Percentiles rank a stretch among this genome's conserved stretches.
Conservation (phyloP, 1,140 invertebrate species). For the Colletes latitarsis region DNA sequence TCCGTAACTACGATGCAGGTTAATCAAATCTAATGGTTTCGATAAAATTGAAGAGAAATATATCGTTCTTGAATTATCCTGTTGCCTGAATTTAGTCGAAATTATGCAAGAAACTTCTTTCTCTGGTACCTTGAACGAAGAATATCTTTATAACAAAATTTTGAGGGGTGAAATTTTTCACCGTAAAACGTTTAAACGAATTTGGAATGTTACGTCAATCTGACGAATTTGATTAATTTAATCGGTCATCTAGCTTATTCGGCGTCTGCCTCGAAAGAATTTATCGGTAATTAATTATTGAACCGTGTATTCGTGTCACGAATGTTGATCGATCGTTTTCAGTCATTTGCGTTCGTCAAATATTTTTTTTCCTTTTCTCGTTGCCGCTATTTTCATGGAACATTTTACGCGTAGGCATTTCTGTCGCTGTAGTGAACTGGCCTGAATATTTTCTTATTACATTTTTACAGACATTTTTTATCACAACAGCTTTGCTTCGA, state of each 20-base stretch:
- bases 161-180: no score
- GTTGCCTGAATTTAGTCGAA: no score
- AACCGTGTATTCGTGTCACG: not conserved
- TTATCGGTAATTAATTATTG: not conserved
- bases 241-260: no score
- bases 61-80: no score
- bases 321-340: conserved; percentile 14
- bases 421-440: conserved; percentile 7
- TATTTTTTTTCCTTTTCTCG: not conserved
- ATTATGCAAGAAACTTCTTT: no score
- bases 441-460: conserved; percentile 18
- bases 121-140: no score
- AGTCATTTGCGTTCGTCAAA: not conserved
- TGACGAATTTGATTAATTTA: not conserved
- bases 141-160: not conserved
- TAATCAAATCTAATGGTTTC: not conserved
- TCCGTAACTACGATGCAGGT: not conserved
- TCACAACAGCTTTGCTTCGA: conserved; percentile 27
- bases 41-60: not conserved
- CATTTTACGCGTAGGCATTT: conserved; percentile 40
- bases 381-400: not conserved
- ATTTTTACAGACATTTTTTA: conserved; percentile 24
- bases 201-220: not conserved
- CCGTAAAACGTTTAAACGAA: not conserved
- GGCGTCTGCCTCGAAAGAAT: not conserved